These are phyloP conservation scores for Apostichopus parvimensis DNA, from an alignment of 35 echinoderm and acorn worm genomes.

Conservation along the genomic window DNA sequence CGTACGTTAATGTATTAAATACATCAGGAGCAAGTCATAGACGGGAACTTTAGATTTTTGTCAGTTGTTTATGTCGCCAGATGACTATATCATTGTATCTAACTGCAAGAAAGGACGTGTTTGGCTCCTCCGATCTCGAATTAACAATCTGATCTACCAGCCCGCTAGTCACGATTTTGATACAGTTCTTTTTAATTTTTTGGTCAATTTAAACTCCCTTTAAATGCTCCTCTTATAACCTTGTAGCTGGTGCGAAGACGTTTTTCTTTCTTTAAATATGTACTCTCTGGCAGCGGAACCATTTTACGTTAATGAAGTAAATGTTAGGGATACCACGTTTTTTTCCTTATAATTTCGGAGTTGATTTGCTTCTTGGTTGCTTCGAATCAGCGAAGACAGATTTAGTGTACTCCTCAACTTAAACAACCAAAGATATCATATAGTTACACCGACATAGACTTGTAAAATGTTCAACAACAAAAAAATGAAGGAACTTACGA, in stretches of 20 bases:
- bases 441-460: not conserved
- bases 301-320: conserved; percentile 8
- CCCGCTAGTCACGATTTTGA: conserved; percentile 28
- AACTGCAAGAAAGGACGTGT: conserved; percentile 31
- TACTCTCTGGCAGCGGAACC: not conserved
- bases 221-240: conserved; percentile 40
- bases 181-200: conserved; percentile 10
- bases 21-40: conserved; percentile 7
- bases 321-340: conserved; percentile 1
- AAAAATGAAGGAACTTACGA: conserved; percentile 16
- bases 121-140: not conserved
- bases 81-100: conserved; percentile 2
- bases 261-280: not conserved
- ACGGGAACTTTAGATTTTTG: too few species aligned
- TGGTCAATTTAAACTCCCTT: conserved; percentile 38
- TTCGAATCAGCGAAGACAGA: conserved; percentile 16
- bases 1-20: conserved; percentile 35
- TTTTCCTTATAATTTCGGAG: not conserved
- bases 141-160: conserved; percentile 18
- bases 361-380: conserved; percentile 4
- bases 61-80: conserved; percentile 33
- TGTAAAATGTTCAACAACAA: not conserved
- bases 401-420: conserved; percentile 19
- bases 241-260: conserved; percentile 13
- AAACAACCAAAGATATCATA: conserved; percentile 5